A percentile compares a stretch with the other conserved stretches of the same genome.
These are phyloP conservation scores for Eidolon helvum DNA, from an alignment of 2,113 vertebrate species.

Conservation along the genomic window DNA sequence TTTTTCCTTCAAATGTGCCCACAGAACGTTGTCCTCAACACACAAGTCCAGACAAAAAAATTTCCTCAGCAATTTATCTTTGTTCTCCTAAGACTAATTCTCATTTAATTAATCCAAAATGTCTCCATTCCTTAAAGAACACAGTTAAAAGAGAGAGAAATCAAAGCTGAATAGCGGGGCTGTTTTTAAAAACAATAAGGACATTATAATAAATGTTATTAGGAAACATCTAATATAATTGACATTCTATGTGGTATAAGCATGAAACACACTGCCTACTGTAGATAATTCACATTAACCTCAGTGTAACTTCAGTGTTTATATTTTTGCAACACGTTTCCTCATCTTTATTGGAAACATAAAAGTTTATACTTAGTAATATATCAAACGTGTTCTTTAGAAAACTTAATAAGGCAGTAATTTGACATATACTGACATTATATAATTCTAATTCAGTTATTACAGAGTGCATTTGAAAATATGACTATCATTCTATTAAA, in stretches of 20 bases:
- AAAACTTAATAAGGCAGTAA: slow-evolving; percentile 5
- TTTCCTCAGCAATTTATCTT: neutral
- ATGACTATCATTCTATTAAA: neutral
- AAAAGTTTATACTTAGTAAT: neutral
- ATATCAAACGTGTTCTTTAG: neutral
- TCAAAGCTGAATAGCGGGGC: neutral
- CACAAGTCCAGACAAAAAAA: neutral
- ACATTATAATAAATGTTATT: neutral
- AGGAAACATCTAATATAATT: neutral
- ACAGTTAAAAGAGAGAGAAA: neutral
- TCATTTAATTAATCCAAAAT: neutral
- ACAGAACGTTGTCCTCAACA: neutral
- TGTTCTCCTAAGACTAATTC: neutral
- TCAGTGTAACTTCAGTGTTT: neutral
- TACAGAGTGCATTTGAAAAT: neutral
- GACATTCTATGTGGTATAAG: neutral
- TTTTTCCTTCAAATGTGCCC: neutral
- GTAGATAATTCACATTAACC: neutral
- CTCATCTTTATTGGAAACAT: slow-evolving; percentile 26
- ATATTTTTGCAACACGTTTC: slow-evolving; percentile 6
- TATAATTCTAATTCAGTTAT: slow-evolving; percentile 34
- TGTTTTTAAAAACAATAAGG: neutral
- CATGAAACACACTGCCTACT: neutral
- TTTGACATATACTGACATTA: neutral
- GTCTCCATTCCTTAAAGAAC: neutral